Evolutionary conservation across 2,797 vertebrate species (phyloP).

Genomic region (Sebastiscus albofasciatus): DNA sequence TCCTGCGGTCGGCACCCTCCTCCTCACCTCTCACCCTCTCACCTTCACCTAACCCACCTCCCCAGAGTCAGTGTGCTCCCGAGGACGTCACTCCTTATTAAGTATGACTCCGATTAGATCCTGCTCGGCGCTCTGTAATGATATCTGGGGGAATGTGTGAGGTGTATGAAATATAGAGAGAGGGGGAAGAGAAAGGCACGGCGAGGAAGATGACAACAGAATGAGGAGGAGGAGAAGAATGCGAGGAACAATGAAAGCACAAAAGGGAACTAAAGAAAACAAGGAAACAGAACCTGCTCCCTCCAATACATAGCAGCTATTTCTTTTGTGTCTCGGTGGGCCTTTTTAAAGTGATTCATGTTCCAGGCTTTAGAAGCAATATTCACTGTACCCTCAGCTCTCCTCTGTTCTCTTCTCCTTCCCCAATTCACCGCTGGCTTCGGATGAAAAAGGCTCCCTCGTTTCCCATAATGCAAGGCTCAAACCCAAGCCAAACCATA

Average conservation of each 20-base stretch:
- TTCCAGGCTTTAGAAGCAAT: slow-evolving; percentile 56
- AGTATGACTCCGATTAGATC: slow-evolving; percentile 9
- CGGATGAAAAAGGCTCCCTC: slow-evolving; percentile 45
- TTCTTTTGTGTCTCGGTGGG: slow-evolving; percentile 50
- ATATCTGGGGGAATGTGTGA: not conserved
- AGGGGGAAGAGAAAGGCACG: not conserved
- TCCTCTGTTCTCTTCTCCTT: slow-evolving; percentile 37
- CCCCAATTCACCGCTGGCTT: slow-evolving; percentile 31
- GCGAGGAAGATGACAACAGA: not conserved
- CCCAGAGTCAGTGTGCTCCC: not conserved
- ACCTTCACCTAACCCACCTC: not conserved
- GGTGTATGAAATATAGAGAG: slow-evolving; percentile 6
- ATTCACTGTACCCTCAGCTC: slow-evolving; percentile 36
- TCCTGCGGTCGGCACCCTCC: not conserved
- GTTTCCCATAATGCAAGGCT: slow-evolving; percentile 29
- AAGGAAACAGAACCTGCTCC: not conserved
- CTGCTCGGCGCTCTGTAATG: not conserved
- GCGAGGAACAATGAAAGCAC: not conserved
- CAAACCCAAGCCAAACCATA: slow-evolving; percentile 10
- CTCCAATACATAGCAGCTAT: slow-evolving; percentile 17
- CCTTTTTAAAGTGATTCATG: slow-evolving; percentile 67
- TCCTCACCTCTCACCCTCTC: not conserved
- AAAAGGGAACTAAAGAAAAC: slow-evolving; percentile 12
- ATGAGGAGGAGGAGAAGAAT: not conserved
- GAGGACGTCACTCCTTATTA: slow-evolving; percentile 15